Percentiles rank a stretch among this genome's conserved stretches.
phyloP scores from a whole-genome alignment of 2,113 vertebrate species.

The Callopanchax toddi region DNA sequence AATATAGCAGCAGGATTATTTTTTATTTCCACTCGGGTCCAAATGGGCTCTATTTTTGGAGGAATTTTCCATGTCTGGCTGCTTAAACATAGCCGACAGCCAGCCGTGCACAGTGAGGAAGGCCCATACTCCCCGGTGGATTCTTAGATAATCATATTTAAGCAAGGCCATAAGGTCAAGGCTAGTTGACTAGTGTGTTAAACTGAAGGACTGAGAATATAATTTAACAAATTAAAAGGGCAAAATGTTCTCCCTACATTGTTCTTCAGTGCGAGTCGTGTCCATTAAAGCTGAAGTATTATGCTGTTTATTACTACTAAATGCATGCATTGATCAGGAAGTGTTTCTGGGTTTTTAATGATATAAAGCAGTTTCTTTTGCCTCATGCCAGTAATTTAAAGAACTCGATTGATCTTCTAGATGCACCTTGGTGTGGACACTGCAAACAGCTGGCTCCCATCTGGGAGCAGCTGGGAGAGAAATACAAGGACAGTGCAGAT shows the following conservation, averaged over 20 bases:
- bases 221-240: background rate
- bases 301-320: too few relatives aligned
- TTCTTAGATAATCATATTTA: background rate
- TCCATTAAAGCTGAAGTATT: too few relatives aligned
- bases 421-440: conserved; percentile 98
- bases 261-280: too few relatives aligned
- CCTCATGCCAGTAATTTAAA: background rate
- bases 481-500: conserved; percentile 84
- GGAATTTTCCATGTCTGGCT: conserved; percentile 44
- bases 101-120: background rate
- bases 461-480: conserved; percentile 96
- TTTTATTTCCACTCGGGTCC: conserved; percentile 10
- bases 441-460: conserved; percentile 97
- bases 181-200: background rate
- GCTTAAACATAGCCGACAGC: conserved; percentile 12
- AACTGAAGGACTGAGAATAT: background rate
- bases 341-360: too few relatives aligned
- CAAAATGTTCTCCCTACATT: accelerated
- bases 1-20: conserved; percentile 38
- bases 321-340: too few relatives aligned
- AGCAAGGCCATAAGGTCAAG: background rate
- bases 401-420: conserved; percentile 65
- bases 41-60: conserved; percentile 38
- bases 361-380: too few relatives aligned
- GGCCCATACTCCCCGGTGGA: conserved; percentile 17